phyloP scores from a whole-genome alignment of 2,888 invertebrate genomes.

The Nasonia oneida region DNA sequence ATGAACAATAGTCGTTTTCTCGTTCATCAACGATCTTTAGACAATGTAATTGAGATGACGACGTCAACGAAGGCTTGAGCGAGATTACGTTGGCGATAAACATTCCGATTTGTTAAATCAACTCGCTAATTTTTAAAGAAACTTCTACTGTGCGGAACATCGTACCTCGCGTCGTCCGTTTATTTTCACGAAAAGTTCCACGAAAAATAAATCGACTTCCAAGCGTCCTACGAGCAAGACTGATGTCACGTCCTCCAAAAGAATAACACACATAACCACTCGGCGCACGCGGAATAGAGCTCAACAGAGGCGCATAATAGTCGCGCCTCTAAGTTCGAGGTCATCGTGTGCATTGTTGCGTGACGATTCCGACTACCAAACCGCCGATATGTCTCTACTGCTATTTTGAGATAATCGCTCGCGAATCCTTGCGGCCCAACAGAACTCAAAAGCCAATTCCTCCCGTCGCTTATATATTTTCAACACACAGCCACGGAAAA shows the following conservation, averaged over 20 bases:
- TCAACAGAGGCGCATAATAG: constrained; percentile 41
- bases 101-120: not conserved
- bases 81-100: not conserved
- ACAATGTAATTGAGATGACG: not conserved
- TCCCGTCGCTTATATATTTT: no score
- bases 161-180: no score
- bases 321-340: constrained; percentile 61
- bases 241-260: not conserved
- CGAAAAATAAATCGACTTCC: no score
- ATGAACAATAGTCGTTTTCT: not conserved
- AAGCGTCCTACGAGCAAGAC: no score
- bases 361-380: constrained; percentile 63
- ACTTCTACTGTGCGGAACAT: no score
- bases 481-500: no score
- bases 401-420: constrained; percentile 60
- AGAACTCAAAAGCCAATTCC: no score
- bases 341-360: constrained; percentile 64
- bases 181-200: no score
- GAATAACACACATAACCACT: constrained; percentile 35
- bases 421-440: constrained; percentile 22
- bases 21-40: not conserved
- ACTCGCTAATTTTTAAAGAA: not conserved
- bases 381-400: constrained; percentile 46
- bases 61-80: not conserved
- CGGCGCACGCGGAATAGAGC: not conserved